Percentiles rank a stretch among this genome's conserved stretches.
Conservation (phyloP, 2,797 vertebrate species). For the Fratercula arctica region DNA sequence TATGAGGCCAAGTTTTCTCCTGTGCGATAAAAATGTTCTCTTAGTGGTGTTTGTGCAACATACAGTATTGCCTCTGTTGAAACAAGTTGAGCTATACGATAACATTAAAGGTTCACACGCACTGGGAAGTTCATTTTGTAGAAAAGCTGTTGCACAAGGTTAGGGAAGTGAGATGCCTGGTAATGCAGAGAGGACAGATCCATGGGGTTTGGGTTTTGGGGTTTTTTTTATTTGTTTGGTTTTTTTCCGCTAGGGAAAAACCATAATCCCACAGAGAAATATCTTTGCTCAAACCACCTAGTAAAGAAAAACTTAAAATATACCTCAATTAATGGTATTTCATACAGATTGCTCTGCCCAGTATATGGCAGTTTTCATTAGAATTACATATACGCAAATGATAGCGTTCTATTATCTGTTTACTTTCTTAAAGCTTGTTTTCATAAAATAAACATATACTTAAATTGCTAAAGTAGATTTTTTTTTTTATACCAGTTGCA, state of each 20-base stretch:
- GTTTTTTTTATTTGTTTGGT: not conserved
- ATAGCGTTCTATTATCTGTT: not conserved
- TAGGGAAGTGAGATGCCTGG: not conserved
- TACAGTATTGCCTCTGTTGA: not conserved
- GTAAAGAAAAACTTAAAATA: not conserved
- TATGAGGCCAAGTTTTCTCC: not conserved
- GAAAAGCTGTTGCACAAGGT: not conserved
- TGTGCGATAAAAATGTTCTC: not conserved
- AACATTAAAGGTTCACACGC: too few species aligned
- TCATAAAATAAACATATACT: not conserved
- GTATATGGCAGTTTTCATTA: not conserved
- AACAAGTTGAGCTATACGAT: not conserved
- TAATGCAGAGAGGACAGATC: not conserved
- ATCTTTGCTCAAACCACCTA: not conserved
- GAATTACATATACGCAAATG: not conserved
- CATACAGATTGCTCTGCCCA: not conserved
- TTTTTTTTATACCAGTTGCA: not conserved
- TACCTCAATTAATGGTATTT: not conserved
- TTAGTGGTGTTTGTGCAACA: not conserved
- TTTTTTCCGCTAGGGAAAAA: not conserved
- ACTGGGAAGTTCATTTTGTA: not conserved
- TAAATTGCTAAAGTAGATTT: not conserved
- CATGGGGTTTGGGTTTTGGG: too few species aligned
- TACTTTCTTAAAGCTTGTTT: not conserved
- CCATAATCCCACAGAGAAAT: not conserved